Evolutionary conservation across 2,797 vertebrate genomes (phyloP), one percentile per base, ranked within the genome.

Genomic region (Momotus momota): DNA sequence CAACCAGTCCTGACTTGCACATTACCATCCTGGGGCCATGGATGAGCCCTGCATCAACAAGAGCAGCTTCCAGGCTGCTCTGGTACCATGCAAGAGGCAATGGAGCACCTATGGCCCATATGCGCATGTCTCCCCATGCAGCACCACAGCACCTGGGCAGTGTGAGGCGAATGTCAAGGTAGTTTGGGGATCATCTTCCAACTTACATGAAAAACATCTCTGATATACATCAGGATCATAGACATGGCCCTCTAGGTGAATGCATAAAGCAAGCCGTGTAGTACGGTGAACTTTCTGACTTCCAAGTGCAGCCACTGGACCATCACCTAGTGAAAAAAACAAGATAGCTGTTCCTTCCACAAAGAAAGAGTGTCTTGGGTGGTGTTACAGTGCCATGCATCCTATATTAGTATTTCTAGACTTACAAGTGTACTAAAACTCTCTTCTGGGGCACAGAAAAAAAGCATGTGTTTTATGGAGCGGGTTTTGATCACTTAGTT

Each of bases 291-390:
- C 17, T 73, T 86, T 61, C 21, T 55, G 55, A 55, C 29, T 81
- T 78, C 9, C 1, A 8, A 70, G 22, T 40, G n/a, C 41, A 81
- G 62, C 31, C n/a, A 54, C 15, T 0, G 0, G 35, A 43, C 49
- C 25, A n/a, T 43, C 21, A 54, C 2, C 8, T 55, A 41, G 14
- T 43, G 61, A 74, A 54, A 78, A 31, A 79, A 88, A 40, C 10
- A 60, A 35, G 61, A 29, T 22, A 54, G 26, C 31, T 66, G 10
- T 3, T 2, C 26, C n/a, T 77, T 77, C 27, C 13, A 14, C 8
- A 71, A 25, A 43, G 57, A 49, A 35, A 31, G 4, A 21, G 31
- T 64, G 38, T 43, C 46, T 41, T 46, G 77, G 29, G 18, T 55
- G 25, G 20, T 26, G 23, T 49, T 81, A 46, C 48, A 61, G 29